These are phyloP conservation scores for Strigamia crassipes DNA, from an alignment of 2,888 invertebrate genomes.

Conservation along the genomic window DNA sequence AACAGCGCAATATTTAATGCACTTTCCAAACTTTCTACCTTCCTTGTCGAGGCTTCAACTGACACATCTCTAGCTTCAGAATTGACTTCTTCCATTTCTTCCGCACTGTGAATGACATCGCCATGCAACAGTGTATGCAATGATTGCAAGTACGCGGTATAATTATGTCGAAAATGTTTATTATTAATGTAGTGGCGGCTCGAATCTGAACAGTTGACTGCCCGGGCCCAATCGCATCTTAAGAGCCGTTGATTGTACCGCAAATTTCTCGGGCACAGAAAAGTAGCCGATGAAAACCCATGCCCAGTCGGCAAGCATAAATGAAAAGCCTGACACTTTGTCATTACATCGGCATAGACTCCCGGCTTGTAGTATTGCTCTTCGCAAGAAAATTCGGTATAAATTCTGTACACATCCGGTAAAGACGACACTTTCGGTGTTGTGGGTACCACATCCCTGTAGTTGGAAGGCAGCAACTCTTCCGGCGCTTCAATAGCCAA, in stretches of 20 bases:
- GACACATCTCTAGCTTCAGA: not conserved
- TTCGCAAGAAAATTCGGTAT: slow-evolving; percentile 2
- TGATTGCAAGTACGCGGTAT: slow-evolving; percentile 42
- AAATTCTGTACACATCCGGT: not conserved
- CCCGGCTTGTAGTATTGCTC: slow-evolving; percentile 30
- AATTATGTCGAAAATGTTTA: slow-evolving; percentile 44
- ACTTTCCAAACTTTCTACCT: not conserved
- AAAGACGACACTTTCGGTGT: not conserved
- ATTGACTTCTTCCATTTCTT: not conserved
- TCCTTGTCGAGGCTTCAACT: not conserved
- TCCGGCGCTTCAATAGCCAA: slow-evolving; percentile 44
- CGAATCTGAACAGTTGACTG: slow-evolving; percentile 38
- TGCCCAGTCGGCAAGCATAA: slow-evolving; percentile 41
- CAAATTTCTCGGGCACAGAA: slow-evolving; percentile 38
- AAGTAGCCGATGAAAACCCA: slow-evolving; percentile 43
- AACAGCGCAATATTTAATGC: not conserved
- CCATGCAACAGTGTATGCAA: slow-evolving; percentile 36
- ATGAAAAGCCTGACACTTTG: slow-evolving; percentile 43
- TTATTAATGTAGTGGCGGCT: not conserved
- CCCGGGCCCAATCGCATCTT: slow-evolving; percentile 5
- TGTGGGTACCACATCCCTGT: not conserved
- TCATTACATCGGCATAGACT: slow-evolving; percentile 33
- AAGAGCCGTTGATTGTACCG: slow-evolving; percentile 37
- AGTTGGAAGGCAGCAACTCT: slow-evolving; percentile 4
- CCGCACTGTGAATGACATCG: slow-evolving; percentile 6